Base-by-base conservation (phyloP, 2,797 vertebrate genomes). In the Gadopsis marmoratus region DNA sequence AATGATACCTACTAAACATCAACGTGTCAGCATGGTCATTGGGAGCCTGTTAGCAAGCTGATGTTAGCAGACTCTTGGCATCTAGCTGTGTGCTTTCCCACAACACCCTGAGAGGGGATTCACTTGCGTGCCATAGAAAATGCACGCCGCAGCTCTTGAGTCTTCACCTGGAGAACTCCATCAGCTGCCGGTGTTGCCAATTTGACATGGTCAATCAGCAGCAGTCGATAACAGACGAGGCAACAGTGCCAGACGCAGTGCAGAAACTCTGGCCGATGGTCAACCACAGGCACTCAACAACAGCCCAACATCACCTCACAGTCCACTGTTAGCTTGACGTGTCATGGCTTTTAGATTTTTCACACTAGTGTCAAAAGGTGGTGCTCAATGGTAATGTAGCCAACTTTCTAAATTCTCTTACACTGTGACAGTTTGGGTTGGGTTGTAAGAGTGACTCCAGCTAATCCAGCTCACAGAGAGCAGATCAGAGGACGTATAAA, bases 401-500 rank as follows among this genome's bases (percentile, higher is more conserved):
- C 66, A 81, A 51, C 26, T n/a, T 58, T 51, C 53, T 31, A 16
- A 48, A 62, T 39, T 77, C 31, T 64, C 53, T 62, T 17, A 41
- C 48, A 47, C 41, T 26, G n/a, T 41, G 51, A 76, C 56, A 54
- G 58, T 71, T 70, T 74, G 70, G 65, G 37, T 35, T 83, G 76
- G 58, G 61, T 65, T 64, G 56, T 64, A 59, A 66, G 48, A 74
- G 23, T 79, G 78, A 82, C 69, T 84, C 43, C 74, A 50, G 55
- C 67, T 79, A 21, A 82, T 76, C 60, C 79, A 63, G 75, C 74
- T 80, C 79, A 76, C 41, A 48, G 72, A 48, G 54, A 73, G 63
- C 60, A 76, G 71, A 78, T 79, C 79, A 78, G 71, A 61, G 78
- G 59, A 72, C 19, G 2, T 85, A 75, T 83, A 73, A 91, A 91